Percentiles rank a stretch among this genome's conserved stretches.
These are phyloP conservation scores for Hyppa rectilinea DNA, from an alignment of 2,888 invertebrate genomes.

Conservation along the genomic window DNA sequence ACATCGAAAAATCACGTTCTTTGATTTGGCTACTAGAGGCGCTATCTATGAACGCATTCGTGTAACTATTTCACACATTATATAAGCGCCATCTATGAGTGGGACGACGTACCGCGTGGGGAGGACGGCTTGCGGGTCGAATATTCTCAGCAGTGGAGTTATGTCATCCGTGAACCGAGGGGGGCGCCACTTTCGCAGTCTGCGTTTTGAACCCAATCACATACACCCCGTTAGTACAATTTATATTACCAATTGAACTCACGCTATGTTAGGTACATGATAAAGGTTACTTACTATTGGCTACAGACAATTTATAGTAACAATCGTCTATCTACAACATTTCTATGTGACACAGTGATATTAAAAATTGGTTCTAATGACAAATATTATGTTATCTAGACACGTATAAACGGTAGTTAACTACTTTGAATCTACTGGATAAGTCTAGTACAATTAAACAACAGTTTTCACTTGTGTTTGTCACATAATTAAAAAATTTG, in stretches of 20 bases:
- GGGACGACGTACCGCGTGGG: slow-evolving; percentile 89
- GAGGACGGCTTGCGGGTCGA: slow-evolving; percentile 93
- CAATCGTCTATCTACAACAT: slow-evolving; percentile 71
- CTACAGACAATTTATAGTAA: slow-evolving; percentile 60
- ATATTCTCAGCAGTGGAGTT: slow-evolving; percentile 94
- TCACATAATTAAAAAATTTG: slow-evolving; percentile 45
- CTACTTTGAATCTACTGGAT: slow-evolving; percentile 60
- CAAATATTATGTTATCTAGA: slow-evolving; percentile 60
- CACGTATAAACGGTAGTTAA: slow-evolving; percentile 55
- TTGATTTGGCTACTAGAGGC: slow-evolving; percentile 70
- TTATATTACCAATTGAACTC: slow-evolving; percentile 66
- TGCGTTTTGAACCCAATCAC: slow-evolving; percentile 86
- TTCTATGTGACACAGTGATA: slow-evolving; percentile 61
- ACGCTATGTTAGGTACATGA: slow-evolving; percentile 69
- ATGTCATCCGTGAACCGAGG: slow-evolving; percentile 95
- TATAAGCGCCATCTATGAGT: slow-evolving; percentile 87
- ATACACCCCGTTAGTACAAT: slow-evolving; percentile 73
- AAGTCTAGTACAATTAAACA: slow-evolving; percentile 54
- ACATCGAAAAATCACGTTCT: slow-evolving; percentile 47
- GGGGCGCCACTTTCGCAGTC: slow-evolving; percentile 96
- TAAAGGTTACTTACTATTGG: slow-evolving; percentile 72
- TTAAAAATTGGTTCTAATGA: slow-evolving; percentile 56
- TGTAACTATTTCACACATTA: slow-evolving; percentile 79
- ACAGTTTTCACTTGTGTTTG: slow-evolving; percentile 57
- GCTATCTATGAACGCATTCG: slow-evolving; percentile 81